These are phyloP conservation scores for Ptychochromis oligacanthus DNA, from an alignment of 2,113 vertebrate genomes.

Conservation along the genomic window DNA sequence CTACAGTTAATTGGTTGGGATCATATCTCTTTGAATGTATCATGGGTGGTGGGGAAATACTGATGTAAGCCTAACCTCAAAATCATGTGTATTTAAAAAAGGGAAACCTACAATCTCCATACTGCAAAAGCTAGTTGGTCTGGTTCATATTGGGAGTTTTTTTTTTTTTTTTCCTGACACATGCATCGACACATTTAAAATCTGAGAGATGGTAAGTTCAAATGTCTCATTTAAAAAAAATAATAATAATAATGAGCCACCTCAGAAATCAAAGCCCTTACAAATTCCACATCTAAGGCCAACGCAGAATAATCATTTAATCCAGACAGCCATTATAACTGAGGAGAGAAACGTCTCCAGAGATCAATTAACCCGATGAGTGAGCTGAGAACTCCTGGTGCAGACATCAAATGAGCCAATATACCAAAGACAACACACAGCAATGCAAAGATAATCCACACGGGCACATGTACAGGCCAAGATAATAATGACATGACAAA, in stretches of 20 bases:
- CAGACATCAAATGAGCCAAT: conserved; percentile 28
- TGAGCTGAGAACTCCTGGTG: conserved; percentile 31
- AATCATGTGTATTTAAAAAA: neutral
- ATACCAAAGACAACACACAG: conserved; percentile 21
- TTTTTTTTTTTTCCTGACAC: conserved; percentile 6
- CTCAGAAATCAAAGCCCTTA: conserved; percentile 10
- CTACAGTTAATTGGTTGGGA: neutral
- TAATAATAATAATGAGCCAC: conserved; percentile 33
- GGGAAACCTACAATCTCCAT: neutral
- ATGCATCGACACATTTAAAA: conserved; percentile 26
- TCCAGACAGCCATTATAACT: conserved; percentile 54
- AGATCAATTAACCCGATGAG: conserved; percentile 67
- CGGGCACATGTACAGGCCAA: neutral
- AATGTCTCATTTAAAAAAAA: conserved; percentile 28
- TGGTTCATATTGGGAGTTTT: neutral
- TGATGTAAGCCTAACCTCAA: neutral
- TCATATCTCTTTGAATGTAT: neutral
- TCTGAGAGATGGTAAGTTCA: neutral
- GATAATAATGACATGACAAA: conserved; percentile 9
- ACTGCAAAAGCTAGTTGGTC: neutral
- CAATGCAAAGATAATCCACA: conserved; percentile 1
- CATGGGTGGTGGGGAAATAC: neutral
- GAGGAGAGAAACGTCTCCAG: conserved; percentile 39
- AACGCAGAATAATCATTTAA: conserved; percentile 47
- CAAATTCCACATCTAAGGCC: conserved; percentile 39